phyloP scores from a whole-genome alignment of 2,888 invertebrate genomes.

The Ennomos fuscantarius region DNA sequence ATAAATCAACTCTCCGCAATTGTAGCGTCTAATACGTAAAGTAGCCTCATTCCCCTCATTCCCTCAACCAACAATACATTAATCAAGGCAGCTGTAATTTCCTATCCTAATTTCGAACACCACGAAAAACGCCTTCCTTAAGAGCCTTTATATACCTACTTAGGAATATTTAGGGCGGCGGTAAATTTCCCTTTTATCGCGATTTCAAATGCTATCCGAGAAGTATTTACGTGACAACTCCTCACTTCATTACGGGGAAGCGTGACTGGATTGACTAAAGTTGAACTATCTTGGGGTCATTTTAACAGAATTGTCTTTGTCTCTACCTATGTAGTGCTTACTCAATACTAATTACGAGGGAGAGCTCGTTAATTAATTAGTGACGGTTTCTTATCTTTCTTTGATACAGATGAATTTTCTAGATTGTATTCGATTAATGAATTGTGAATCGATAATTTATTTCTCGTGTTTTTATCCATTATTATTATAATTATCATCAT shows the following conservation, averaged over 20 bases:
- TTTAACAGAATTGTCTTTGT: constrained; percentile 53
- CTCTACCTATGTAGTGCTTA: constrained; percentile 7
- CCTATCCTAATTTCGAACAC: constrained; percentile 43
- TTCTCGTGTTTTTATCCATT: no score
- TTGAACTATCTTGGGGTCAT: constrained; percentile 51
- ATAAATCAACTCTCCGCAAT: constrained; percentile 27
- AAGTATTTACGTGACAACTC: constrained; percentile 75
- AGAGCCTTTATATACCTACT: constrained; percentile 42
- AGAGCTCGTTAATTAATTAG: constrained; percentile 26
- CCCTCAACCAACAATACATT: constrained; percentile 39
- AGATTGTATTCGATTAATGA: constrained; percentile 4
- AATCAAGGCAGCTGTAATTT: constrained; percentile 41
- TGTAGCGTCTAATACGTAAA: constrained; percentile 33
- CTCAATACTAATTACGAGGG: constrained; percentile 36
- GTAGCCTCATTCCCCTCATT: constrained; percentile 26
- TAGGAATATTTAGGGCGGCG: constrained; percentile 61
- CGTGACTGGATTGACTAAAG: constrained; percentile 74
- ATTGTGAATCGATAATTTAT: constrained; percentile 5
- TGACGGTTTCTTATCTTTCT: constrained; percentile 15
- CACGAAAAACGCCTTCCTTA: constrained; percentile 41
- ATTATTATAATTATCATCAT: no score
- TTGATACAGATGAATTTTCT: constrained; percentile 10
- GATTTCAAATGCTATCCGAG: constrained; percentile 71
- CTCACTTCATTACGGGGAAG: constrained; percentile 71
- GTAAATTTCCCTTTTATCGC: constrained; percentile 76